Evolutionary conservation across 2,113 vertebrate genomes (phyloP).

Genomic region (Campylomormyrus numenius): DNA sequence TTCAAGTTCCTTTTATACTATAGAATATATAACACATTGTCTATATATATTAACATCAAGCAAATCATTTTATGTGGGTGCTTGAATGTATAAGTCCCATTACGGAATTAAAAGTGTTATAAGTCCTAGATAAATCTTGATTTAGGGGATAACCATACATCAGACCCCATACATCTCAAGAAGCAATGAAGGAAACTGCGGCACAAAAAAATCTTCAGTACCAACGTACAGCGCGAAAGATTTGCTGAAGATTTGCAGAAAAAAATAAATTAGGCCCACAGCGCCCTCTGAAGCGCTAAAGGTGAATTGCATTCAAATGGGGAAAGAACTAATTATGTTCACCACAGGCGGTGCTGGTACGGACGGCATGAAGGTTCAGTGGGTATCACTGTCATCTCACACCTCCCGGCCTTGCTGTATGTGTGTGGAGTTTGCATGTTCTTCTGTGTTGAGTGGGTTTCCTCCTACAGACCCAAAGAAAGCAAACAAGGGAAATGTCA

Average conservation of each 20-base stretch:
- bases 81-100: background rate
- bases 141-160: background rate
- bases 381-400: background rate
- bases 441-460: background rate
- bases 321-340: background rate
- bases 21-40: background rate
- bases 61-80: background rate
- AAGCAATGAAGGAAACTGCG: background rate
- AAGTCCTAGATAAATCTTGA: conserved; percentile 15
- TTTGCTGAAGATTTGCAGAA: background rate
- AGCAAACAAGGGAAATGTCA: background rate
- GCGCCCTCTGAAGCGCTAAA: conserved; percentile 38
- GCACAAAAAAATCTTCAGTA: background rate
- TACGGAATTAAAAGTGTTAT: background rate
- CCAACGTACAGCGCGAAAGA: background rate
- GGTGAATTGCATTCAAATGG: conserved; percentile 24
- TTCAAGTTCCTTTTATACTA: background rate
- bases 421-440: background rate
- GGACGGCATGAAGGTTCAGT: background rate
- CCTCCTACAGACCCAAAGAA: background rate
- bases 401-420: background rate
- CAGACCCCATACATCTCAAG: background rate
- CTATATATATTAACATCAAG: background rate
- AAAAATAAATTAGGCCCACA: conserved; percentile 28
- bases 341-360: background rate